Evolutionary conservation across 2,113 vertebrate genomes (phyloP).

Genomic region (Apteryx owenii): DNA sequence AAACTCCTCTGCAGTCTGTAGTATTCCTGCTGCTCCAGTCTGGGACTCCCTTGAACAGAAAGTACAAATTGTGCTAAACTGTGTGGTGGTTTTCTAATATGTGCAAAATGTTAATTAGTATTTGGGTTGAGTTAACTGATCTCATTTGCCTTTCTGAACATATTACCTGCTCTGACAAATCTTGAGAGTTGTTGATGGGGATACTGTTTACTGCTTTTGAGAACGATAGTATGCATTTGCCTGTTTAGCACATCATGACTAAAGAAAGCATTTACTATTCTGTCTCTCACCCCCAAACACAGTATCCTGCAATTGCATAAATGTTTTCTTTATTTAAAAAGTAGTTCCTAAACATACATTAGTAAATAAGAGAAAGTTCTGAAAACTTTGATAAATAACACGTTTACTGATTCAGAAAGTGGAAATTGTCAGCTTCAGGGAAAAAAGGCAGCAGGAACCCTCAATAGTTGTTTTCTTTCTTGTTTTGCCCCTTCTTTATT

Average conservation of each 20-base stretch:
- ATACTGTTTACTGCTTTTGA: background rate
- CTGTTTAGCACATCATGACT: background rate
- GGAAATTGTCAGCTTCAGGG: background rate
- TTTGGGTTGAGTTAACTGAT: background rate
- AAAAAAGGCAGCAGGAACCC: background rate
- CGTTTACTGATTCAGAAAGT: background rate
- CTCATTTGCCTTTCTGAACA: background rate
- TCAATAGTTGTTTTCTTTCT: background rate
- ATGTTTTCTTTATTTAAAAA: background rate
- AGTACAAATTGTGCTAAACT: background rate
- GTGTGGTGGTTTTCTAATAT: background rate
- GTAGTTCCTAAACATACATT: background rate
- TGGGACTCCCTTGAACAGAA: background rate
- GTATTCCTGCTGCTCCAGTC: background rate
- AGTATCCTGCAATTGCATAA: background rate
- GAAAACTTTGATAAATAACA: background rate
- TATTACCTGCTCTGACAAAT: background rate
- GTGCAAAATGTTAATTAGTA: background rate
- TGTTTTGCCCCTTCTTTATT: background rate
- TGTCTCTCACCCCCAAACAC: background rate
- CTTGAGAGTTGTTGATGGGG: background rate
- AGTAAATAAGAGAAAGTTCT: background rate
- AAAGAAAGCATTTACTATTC: background rate
- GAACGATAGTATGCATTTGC: background rate
- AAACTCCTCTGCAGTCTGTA: background rate